phyloP scores from a whole-genome alignment of 2,797 vertebrate genomes.

The Smutsia gigantea region DNA sequence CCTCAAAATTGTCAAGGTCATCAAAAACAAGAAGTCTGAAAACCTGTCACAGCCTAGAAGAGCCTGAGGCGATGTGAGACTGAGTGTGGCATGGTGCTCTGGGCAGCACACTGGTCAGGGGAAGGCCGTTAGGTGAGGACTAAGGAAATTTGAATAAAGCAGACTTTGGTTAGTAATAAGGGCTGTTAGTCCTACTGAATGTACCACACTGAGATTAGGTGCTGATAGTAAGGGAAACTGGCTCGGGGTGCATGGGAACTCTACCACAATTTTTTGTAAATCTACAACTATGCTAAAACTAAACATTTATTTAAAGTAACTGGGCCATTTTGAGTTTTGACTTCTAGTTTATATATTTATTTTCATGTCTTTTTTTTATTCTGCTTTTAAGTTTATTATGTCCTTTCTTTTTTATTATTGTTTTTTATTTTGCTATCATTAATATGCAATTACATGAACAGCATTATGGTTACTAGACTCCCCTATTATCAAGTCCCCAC shows the following conservation, averaged over 20 bases:
- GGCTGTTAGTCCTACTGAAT: not conserved
- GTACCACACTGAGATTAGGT: not conserved
- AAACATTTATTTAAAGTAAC: not conserved
- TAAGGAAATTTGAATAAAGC: not conserved
- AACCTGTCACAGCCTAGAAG: not conserved
- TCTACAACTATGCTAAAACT: conserved; percentile 4
- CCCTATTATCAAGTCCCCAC: too few species aligned
- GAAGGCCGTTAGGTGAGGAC: not conserved
- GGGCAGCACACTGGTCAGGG: not conserved
- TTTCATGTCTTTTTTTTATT: not conserved
- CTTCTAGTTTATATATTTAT: not conserved
- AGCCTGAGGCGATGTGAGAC: not conserved
- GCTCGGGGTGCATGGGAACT: not conserved
- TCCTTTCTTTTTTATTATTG: too few species aligned
- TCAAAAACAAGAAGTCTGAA: not conserved
- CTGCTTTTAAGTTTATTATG: too few species aligned
- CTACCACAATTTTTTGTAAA: not conserved
- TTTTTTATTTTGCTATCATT: too few species aligned
- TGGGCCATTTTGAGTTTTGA: not conserved
- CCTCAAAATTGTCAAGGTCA: not conserved
- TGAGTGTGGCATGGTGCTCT: not conserved
- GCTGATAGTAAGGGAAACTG: not conserved
- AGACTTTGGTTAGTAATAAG: not conserved
- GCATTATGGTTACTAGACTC: too few species aligned
- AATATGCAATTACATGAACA: too few species aligned